Conservation (phyloP, 2,888 invertebrate species). For the Drosophila subsilvestris region DNA sequence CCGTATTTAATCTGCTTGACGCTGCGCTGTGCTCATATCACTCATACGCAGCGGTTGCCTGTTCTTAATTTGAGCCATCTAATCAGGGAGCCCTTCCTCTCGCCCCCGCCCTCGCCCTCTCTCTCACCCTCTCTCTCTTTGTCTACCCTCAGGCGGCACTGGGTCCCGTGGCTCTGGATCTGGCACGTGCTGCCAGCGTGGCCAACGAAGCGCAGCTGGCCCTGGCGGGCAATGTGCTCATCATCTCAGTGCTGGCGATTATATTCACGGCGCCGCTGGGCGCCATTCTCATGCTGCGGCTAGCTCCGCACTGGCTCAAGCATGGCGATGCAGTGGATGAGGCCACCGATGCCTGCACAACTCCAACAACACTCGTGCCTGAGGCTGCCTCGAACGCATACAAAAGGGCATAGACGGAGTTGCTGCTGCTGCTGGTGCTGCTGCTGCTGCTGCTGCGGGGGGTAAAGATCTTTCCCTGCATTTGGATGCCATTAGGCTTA, state of each 20-base stretch:
- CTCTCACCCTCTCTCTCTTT: background rate
- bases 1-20: constrained; percentile 42
- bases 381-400: constrained; percentile 3
- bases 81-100: constrained; percentile 15
- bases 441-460: too few relatives aligned
- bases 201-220: constrained; percentile 60
- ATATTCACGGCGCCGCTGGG: constrained; percentile 86
- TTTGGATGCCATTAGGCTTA: background rate
- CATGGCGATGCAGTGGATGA: constrained; percentile 56
- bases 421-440: background rate
- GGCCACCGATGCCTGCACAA: constrained; percentile 26
- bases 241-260: constrained; percentile 85
- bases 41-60: constrained; percentile 58
- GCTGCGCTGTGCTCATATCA: constrained; percentile 40
- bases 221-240: constrained; percentile 85
- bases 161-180: constrained; percentile 87
- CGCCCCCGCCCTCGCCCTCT: background rate
- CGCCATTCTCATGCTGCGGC: constrained; percentile 84
- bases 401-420: constrained; percentile 17
- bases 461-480: background rate
- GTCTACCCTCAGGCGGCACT: constrained; percentile 86
- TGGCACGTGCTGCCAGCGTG: constrained; percentile 83
- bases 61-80: constrained; percentile 6
- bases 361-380: constrained; percentile 6
- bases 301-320: constrained; percentile 83